These are phyloP conservation scores for Galeruca laticollis DNA, from an alignment of 2,888 invertebrate genomes.

Conservation along the genomic window DNA sequence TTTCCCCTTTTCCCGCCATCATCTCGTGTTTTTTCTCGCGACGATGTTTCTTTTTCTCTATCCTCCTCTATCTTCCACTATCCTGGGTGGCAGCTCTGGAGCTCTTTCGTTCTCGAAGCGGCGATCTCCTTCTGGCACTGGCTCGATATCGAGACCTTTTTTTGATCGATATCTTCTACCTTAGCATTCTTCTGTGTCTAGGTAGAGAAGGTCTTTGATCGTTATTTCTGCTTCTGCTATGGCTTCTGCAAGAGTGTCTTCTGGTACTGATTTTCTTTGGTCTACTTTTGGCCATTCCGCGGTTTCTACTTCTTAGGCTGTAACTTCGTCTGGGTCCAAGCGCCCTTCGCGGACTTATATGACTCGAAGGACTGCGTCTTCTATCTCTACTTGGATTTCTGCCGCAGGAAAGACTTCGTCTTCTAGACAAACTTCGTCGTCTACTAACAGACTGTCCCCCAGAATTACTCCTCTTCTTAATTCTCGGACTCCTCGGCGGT, in stretches of 20 bases:
- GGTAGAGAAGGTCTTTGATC: conserved; percentile 58
- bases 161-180: conserved; percentile 65
- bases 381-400: conserved; percentile 61
- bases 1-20: conserved; percentile 46
- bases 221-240: conserved; percentile 59
- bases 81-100: conserved; percentile 58
- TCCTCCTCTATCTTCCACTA: conserved; percentile 56
- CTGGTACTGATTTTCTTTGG: conserved; percentile 63
- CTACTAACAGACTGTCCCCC: conserved; percentile 61
- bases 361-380: conserved; percentile 56
- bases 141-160: conserved; percentile 53
- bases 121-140: conserved; percentile 63
- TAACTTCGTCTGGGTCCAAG: conserved; percentile 60
- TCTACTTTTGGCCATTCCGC: conserved; percentile 65
- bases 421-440: conserved; percentile 63
- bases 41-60: conserved; percentile 52
- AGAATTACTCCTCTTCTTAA: conserved; percentile 64
- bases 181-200: conserved; percentile 54
- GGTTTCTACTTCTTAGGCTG: conserved; percentile 58
- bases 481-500: conserved; percentile 65
- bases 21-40: conserved; percentile 52
- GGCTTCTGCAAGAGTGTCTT: conserved; percentile 53
- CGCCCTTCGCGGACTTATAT: conserved; percentile 55
- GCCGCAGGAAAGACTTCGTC: conserved; percentile 62
- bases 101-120: conserved; percentile 59